phyloP scores from a whole-genome alignment of 2,797 vertebrate species.

The Chrysocyon brachyurus region DNA sequence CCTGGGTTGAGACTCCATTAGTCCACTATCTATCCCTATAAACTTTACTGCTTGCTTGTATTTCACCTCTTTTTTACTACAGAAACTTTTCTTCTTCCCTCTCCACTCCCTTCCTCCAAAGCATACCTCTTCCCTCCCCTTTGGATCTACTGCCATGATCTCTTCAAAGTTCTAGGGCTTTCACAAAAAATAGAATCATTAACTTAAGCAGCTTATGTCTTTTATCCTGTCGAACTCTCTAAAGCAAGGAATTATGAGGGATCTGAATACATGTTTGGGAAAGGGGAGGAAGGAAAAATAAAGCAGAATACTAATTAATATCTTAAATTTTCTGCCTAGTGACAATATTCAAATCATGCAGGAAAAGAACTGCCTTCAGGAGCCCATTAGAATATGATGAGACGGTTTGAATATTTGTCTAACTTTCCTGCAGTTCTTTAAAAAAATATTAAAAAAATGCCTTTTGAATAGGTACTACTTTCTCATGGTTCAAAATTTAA shows the following conservation, averaged over 20 bases:
- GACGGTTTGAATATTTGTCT: not conserved
- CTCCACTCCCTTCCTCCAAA: not conserved
- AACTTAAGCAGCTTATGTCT: not conserved
- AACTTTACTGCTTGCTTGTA: not conserved
- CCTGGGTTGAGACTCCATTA: not conserved
- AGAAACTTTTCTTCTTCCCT: not conserved
- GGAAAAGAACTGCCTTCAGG: not conserved
- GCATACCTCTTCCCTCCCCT: not conserved
- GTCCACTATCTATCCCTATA: not conserved
- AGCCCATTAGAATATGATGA: constrained; percentile 10
- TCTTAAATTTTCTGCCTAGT: not conserved
- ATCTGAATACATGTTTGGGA: not conserved
- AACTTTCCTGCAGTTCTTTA: not conserved
- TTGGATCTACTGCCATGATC: not conserved
- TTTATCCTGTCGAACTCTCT: not conserved
- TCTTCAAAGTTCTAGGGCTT: not conserved
- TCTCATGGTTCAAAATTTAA: constrained; percentile 25
- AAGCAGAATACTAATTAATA: constrained; percentile 35
- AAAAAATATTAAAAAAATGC: not conserved
- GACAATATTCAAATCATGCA: not conserved
- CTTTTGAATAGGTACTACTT: not conserved
- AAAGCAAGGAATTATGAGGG: not conserved
- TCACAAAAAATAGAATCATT: not conserved
- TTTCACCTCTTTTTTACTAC: not conserved
- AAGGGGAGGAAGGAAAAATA: not conserved